These are phyloP conservation scores for Pyrochroa serraticornis DNA, from an alignment of 2,888 invertebrate species.

Conservation along the genomic window DNA sequence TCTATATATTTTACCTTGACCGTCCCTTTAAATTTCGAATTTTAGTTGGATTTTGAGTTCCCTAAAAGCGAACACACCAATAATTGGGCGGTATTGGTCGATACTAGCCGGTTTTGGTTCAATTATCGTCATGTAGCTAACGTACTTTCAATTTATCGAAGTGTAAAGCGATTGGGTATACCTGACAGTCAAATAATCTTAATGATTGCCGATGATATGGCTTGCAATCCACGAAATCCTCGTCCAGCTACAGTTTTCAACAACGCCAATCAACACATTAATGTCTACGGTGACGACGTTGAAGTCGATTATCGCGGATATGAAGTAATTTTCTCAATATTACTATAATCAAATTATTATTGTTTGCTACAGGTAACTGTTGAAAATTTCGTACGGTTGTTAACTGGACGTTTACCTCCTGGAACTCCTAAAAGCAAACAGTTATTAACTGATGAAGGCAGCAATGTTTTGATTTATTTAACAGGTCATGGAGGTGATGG, in stretches of 20 bases:
- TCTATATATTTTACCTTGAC: no score
- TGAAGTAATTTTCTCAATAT: slow-evolving; percentile 63
- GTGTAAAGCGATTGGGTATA: slow-evolving; percentile 97
- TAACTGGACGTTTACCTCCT: slow-evolving; percentile 91
- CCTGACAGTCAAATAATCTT: slow-evolving; percentile 98
- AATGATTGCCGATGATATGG: slow-evolving; percentile 99
- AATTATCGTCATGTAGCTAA: slow-evolving; percentile 99
- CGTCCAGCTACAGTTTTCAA: slow-evolving; percentile 97
- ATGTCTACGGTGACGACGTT: slow-evolving; percentile 99
- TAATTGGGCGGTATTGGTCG: slow-evolving; percentile 99
- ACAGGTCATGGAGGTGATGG: slow-evolving; percentile 99
- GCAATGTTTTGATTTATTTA: slow-evolving; percentile 95
- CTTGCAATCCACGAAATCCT: slow-evolving; percentile 97
- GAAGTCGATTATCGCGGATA: slow-evolving; percentile 98
- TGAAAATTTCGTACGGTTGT: slow-evolving; percentile 94
- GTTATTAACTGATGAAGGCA: slow-evolving; percentile 92
- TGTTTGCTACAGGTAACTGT: slow-evolving; percentile 80
- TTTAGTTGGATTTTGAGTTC: slow-evolving; percentile 52
- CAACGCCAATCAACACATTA: slow-evolving; percentile 96
- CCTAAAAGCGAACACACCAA: slow-evolving; percentile 85
- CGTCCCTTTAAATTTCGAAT: background rate
- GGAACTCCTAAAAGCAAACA: slow-evolving; percentile 95
- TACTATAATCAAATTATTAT: slow-evolving; percentile 4
- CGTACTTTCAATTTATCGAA: slow-evolving; percentile 95
- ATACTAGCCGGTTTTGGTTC: slow-evolving; percentile 99